A percentile compares a stretch with the other conserved stretches of the same genome.
Conservation (phyloP, 1,140 invertebrate genomes). For the Paracyclopina nana region DNA sequence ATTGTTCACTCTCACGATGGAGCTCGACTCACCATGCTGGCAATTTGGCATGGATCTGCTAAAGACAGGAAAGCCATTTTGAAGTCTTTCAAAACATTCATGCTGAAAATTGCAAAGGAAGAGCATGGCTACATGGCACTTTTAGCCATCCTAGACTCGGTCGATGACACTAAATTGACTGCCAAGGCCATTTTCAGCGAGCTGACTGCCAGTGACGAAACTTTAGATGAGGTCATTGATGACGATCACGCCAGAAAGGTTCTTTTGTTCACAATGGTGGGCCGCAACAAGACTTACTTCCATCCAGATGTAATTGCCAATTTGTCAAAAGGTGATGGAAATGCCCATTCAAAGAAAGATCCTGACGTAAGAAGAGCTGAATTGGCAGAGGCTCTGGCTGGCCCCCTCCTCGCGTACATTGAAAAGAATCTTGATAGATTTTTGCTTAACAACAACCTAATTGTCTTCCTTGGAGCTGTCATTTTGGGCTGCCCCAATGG, state of each 20-base stretch:
- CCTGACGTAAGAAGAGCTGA: constrained; percentile 45
- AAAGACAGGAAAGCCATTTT: constrained; percentile 47
- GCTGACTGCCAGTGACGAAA: constrained; percentile 44
- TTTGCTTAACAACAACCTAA: no score
- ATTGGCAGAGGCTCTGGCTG: no score
- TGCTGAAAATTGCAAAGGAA: constrained; percentile 53
- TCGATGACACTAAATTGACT: constrained; percentile 77
- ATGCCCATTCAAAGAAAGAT: constrained; percentile 49
- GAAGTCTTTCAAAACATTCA: constrained; percentile 54
- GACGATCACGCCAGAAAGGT: constrained; percentile 40
- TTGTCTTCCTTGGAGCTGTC: no score
- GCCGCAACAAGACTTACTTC: constrained; percentile 48
- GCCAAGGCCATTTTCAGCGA: constrained; percentile 47
- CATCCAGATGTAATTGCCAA: constrained; percentile 46
- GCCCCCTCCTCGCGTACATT: no score
- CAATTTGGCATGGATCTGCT: constrained; percentile 64
- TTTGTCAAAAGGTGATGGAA: constrained; percentile 30
- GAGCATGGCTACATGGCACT: constrained; percentile 66
- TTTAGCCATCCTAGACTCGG: constrained; percentile 61
- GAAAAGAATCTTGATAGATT: no score
- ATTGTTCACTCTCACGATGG: constrained; percentile 67
- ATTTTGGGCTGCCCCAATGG: no score
- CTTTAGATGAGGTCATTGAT: constrained; percentile 43
- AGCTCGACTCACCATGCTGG: constrained; percentile 49
- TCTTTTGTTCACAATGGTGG: constrained; percentile 59